phyloP scores from a whole-genome alignment of 2,113 vertebrate genomes.

The Pontoporia blainvillei region DNA sequence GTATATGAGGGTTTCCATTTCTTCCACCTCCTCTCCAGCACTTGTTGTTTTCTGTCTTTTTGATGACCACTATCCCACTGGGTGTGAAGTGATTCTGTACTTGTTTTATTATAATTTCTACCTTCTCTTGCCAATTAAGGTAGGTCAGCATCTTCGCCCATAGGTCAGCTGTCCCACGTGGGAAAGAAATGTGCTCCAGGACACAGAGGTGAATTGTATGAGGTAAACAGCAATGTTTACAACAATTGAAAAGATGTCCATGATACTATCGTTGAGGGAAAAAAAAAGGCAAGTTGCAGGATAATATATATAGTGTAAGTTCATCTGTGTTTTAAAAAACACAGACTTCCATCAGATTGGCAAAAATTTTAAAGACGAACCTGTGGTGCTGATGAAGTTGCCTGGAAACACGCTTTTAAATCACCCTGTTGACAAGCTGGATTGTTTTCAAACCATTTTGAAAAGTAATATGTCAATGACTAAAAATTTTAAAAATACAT shows the following conservation, averaged over 20 bases:
- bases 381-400: neutral
- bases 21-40: neutral
- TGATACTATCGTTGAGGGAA: neutral
- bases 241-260: neutral
- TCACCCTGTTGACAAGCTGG: neutral
- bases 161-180: neutral
- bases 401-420: neutral
- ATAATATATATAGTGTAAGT: neutral
- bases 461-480: neutral
- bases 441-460: neutral
- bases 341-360: neutral
- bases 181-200: neutral
- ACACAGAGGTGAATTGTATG: neutral
- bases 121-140: neutral
- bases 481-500: neutral
- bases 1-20: neutral
- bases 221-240: neutral
- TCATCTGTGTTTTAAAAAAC: neutral
- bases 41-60: neutral
- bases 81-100: neutral
- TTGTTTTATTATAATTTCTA: neutral
- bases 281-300: neutral
- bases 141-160: neutral
- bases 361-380: neutral
- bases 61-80: neutral